Percentiles rank a stretch among this genome's conserved stretches.
Conservation (phyloP, 2,797 vertebrate species). For the Periophthalmus magnuspinnatus region DNA sequence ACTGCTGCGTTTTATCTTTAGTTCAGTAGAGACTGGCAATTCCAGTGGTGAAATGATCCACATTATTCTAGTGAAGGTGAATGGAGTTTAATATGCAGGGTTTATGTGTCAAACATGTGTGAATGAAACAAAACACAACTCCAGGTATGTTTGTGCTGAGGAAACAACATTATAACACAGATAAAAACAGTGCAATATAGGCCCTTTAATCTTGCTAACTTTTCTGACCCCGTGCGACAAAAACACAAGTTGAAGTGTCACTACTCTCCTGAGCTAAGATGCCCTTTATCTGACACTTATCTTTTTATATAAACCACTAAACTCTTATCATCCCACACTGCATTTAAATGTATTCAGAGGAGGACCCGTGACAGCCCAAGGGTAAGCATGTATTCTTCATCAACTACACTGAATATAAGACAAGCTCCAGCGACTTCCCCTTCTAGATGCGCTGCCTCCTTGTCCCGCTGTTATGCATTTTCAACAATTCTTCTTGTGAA, state of each 20-base stretch:
- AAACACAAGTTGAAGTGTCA: background rate
- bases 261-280: background rate
- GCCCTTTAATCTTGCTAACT: background rate
- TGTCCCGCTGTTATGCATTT: conserved; percentile 25
- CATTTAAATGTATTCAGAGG: conserved; percentile 35
- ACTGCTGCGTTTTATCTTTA: too few species aligned
- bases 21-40: too few species aligned
- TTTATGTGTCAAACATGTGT: too few species aligned
- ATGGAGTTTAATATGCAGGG: too few species aligned
- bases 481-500: conserved; percentile 37
- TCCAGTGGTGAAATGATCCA: too few species aligned
- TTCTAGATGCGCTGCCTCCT: conserved; percentile 30
- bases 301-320: background rate
- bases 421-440: conserved; percentile 39
- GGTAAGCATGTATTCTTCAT: conserved; percentile 44
- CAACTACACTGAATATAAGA: conserved; percentile 37
- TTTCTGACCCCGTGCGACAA: background rate
- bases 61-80: too few species aligned
- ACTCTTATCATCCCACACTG: conserved; percentile 1
- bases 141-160: too few species aligned
- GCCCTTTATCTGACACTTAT: conserved; percentile 1
- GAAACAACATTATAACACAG: too few species aligned
- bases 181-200: too few species aligned
- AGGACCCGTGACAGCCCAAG: conserved; percentile 40
- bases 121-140: too few species aligned